Conservation (phyloP, 2,113 vertebrate genomes). For the Pterocles gutturalis region DNA sequence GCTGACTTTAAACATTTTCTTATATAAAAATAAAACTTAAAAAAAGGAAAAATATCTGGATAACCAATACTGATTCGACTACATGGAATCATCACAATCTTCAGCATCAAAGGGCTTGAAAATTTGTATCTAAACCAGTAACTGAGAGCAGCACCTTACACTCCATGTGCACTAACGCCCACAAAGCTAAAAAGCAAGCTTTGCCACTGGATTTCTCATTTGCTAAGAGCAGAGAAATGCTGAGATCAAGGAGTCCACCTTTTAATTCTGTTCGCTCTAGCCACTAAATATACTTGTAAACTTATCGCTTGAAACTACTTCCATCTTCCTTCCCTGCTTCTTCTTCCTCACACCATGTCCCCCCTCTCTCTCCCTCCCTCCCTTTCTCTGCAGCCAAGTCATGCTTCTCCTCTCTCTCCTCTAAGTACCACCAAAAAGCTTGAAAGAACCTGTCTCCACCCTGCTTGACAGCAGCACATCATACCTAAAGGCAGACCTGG, state of each 20-base stretch:
- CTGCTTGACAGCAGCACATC: not conserved
- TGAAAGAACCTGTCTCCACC: not conserved
- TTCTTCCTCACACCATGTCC: not conserved
- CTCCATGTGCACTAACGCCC: accelerated
- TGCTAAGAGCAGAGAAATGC: not conserved
- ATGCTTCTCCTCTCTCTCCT: not conserved
- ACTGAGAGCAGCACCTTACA: not conserved
- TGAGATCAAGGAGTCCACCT: not conserved
- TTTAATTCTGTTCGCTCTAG: not conserved
- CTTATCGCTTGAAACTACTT: not conserved
- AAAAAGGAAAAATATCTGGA: not conserved
- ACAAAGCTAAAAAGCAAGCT: not conserved
- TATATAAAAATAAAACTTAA: not conserved
- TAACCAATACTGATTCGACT: not conserved
- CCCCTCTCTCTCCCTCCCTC: accelerated
- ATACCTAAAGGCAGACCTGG: not conserved
- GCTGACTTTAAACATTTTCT: not conserved
- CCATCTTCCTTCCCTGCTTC: not conserved
- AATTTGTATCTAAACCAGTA: not conserved
- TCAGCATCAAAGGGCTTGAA: not conserved
- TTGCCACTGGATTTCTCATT: not conserved
- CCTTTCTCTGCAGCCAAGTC: not conserved
- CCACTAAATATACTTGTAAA: not conserved
- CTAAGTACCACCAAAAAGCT: not conserved
- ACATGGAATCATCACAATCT: not conserved